Conservation (phyloP, 2,888 invertebrate species). For the Calameuta pallipes region DNA sequence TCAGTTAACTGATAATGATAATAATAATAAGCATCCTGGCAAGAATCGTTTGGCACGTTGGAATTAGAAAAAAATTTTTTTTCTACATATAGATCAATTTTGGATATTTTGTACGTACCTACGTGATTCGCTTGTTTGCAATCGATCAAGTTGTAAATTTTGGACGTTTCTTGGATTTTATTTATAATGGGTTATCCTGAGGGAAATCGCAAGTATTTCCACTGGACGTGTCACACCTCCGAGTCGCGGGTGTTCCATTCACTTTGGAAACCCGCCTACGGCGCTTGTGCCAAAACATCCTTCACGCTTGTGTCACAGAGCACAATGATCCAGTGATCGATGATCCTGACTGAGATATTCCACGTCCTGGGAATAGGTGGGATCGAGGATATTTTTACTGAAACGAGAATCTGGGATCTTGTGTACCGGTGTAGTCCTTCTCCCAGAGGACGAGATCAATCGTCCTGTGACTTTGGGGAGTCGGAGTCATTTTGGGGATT, state of each 20-base stretch:
- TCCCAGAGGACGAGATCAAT: not conserved
- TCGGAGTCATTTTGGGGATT: not conserved
- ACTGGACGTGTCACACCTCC: slow-evolving; percentile 37
- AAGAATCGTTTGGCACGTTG: not conserved
- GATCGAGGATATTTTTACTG: not conserved
- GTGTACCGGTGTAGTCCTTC: not conserved
- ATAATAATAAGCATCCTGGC: not conserved
- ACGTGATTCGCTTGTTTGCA: not conserved
- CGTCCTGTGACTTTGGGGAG: not conserved
- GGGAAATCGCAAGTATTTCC: slow-evolving; percentile 25
- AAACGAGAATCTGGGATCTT: not conserved
- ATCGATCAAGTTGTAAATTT: not conserved
- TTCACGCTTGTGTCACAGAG: slow-evolving; percentile 40
- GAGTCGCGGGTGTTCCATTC: slow-evolving; percentile 49
- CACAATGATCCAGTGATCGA: slow-evolving; percentile 30
- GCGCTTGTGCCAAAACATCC: slow-evolving; percentile 56
- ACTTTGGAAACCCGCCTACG: slow-evolving; percentile 52
- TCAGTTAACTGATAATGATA: not conserved
- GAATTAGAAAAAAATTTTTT: too few relatives aligned
- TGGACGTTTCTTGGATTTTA: slow-evolving; percentile 1
- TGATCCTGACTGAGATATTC: slow-evolving; percentile 12
- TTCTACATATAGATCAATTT: not conserved
- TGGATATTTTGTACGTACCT: not conserved
- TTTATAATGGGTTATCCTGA: slow-evolving; percentile 35
- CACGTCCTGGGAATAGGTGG: slow-evolving; percentile 2